A percentile compares a stretch with the other conserved stretches of the same genome.
These are phyloP conservation scores for Lacerta agilis DNA, from an alignment of 2,797 vertebrate genomes.

Conservation along the genomic window DNA sequence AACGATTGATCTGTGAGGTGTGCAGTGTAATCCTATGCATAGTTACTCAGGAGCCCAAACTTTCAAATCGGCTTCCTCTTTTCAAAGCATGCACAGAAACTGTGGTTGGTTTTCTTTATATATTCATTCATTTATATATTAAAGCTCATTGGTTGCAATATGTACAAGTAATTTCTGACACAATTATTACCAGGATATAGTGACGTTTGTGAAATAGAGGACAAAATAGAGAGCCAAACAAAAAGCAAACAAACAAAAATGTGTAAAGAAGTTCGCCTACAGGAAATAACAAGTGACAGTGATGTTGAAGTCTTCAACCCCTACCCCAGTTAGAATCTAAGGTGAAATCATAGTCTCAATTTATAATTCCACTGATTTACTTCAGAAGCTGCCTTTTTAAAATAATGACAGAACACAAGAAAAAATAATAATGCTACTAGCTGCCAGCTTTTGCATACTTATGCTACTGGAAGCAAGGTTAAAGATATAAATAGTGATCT, in stretches of 20 bases:
- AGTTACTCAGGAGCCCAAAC: neutral
- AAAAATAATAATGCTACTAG: slow-evolving; percentile 6
- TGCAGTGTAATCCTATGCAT: neutral
- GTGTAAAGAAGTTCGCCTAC: neutral
- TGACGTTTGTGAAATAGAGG: neutral
- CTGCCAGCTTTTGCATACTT: slow-evolving; percentile 28
- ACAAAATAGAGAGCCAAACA: neutral
- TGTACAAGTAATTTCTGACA: neutral
- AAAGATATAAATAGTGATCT: slow-evolving; percentile 37
- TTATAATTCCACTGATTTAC: slow-evolving; percentile 41
- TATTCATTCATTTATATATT: neutral
- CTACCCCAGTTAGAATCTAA: neutral
- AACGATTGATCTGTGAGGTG: neutral
- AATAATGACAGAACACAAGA: slow-evolving; percentile 25
- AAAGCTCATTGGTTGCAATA: neutral
- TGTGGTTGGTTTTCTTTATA: neutral
- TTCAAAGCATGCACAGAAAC: neutral
- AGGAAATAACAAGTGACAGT: neutral
- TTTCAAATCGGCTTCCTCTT: neutral
- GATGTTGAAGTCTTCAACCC: neutral
- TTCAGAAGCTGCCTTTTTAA: slow-evolving; percentile 43
- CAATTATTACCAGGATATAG: neutral
- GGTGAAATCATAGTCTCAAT: slow-evolving; percentile 55
- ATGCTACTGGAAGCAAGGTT: slow-evolving; percentile 30
- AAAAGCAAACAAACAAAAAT: neutral